Conservation (phyloP, 2,113 vertebrate genomes). For the Trogon melanurus region DNA sequence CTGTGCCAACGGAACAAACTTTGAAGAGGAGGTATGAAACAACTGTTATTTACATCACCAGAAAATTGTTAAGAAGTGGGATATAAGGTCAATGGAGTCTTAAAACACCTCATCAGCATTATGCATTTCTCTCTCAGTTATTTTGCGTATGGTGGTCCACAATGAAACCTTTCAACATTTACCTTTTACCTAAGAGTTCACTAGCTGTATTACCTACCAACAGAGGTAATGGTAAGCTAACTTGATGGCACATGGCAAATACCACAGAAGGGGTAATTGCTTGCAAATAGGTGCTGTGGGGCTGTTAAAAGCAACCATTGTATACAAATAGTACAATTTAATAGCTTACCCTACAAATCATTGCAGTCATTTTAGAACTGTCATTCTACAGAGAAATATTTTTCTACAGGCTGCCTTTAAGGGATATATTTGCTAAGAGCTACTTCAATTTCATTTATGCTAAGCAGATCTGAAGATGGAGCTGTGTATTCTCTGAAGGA, state of each 20-base stretch:
- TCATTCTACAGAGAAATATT: slow-evolving; percentile 23
- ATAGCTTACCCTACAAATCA: slow-evolving; percentile 31
- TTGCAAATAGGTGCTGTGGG: slow-evolving; percentile 26
- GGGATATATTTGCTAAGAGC: slow-evolving; percentile 27
- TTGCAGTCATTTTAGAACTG: slow-evolving; percentile 17
- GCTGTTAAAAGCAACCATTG: neutral
- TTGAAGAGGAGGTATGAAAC: neutral
- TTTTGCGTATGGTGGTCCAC: slow-evolving; percentile 7
- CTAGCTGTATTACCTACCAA: neutral
- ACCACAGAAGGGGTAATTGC: slow-evolving; percentile 8
- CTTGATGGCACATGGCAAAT: neutral
- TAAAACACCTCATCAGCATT: slow-evolving; percentile 35
- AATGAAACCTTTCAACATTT: slow-evolving; percentile 15
- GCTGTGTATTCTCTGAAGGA: slow-evolving; percentile 19
- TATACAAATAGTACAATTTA: slow-evolving; percentile 17
- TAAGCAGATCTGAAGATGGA: slow-evolving; percentile 16
- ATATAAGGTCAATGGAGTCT: neutral
- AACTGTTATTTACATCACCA: neutral
- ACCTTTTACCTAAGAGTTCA: neutral
- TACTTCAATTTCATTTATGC: slow-evolving; percentile 44
- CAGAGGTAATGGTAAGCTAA: neutral
- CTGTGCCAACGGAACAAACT: neutral
- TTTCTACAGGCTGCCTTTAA: slow-evolving; percentile 48
- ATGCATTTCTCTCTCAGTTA: neutral
- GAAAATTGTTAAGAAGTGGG: neutral